Evolutionary conservation across 2,113 vertebrate genomes (phyloP).

Genomic region (Urocitellus parryii): DNA sequence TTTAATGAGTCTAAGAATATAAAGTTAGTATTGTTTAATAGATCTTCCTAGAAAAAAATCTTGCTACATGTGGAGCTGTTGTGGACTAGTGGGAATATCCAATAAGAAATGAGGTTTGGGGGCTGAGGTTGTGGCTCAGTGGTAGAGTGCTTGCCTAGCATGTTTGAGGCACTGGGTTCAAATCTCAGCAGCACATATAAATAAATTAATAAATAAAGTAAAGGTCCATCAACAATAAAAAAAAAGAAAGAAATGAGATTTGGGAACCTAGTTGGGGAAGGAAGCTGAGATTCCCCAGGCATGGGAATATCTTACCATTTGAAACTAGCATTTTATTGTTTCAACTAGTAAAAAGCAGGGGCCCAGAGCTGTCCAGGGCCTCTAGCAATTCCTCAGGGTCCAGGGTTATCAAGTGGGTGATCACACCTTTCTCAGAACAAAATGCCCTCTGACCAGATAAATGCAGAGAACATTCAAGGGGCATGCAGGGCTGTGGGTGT

Average conservation of each 20-base stretch:
- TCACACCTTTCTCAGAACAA: not conserved
- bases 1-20: not conserved
- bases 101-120: not conserved
- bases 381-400: not conserved
- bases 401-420: not conserved
- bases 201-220: too few relatives aligned
- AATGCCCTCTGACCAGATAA: not conserved
- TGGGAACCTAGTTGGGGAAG: not conserved
- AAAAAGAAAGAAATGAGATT: not conserved
- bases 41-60: slow-evolving; percentile 1
- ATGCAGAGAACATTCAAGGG: not conserved
- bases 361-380: not conserved
- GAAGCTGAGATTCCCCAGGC: not conserved
- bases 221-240: too few relatives aligned
- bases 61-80: not conserved
- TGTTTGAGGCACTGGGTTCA: too few relatives aligned
- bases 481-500: not conserved
- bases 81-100: not conserved
- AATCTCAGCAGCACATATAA: too few relatives aligned
- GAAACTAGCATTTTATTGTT: not conserved
- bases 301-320: not conserved
- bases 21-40: not conserved
- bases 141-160: too few relatives aligned
- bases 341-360: not conserved
- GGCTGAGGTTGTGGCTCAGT: too few relatives aligned